Evolutionary conservation across 2,113 vertebrate species (phyloP), one percentile per base, ranked within the genome.

Genomic region (Ochotona princeps): DNA sequence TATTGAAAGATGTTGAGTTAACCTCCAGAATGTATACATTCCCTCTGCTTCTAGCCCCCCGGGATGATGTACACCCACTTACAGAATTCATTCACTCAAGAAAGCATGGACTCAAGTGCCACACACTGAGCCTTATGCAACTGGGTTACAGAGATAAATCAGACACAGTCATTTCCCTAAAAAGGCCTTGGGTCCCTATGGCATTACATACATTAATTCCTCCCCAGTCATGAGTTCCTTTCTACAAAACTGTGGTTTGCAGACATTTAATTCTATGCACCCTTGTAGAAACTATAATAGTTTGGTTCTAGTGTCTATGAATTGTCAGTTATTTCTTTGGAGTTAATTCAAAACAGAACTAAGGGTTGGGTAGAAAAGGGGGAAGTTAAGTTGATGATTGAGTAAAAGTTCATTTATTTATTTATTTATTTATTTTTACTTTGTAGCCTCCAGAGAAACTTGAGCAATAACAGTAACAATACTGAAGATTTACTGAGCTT

Each of bases 281-380:
- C 20, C 70, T 83, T 73, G 78, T 38, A 79, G 49, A 61, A 84
- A 66, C 82, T 74, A 5, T 88, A 87, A 30, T 85, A 67, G 72
- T 89, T 93, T 85, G 81, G 61, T 89, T 90, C 82, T 67, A 61
- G 11, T 70, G 49, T 23, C 13, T 75, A 89, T 47, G 76, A 83
- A 83, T 93, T 74, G 57, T 89, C 72, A 75, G 74, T 93, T 91
- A 70, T 38, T 85, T 95, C 83, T 94, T 87, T 83, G 67, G 80
- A 95, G 86, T 94, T 95, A 94, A 96, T 96, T 96, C 83, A 92
- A 38, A 95, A 84, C 91, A 95, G 47, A 92, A 74, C 38, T n/a
- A 70, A 82, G 12, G 73, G 26, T 67, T 93, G 81, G 47, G 32
- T 79, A 66, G 81, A 85, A 66, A 90, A 94, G 89, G 63, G 63